phyloP scores from a whole-genome alignment of 2,888 invertebrate genomes.

The Ornithoptera priamus region DNA sequence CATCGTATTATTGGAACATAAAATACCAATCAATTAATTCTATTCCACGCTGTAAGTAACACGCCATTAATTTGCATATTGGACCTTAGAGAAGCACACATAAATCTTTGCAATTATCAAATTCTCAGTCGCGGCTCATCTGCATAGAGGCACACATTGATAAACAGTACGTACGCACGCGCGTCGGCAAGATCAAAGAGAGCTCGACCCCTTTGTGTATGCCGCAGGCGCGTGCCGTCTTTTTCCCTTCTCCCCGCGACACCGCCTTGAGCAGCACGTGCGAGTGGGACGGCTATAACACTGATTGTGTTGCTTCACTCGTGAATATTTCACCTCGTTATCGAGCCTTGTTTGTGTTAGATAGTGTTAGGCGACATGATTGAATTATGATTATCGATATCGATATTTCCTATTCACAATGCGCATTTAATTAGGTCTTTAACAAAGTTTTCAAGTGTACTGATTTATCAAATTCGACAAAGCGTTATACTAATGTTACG shows the following conservation, averaged over 20 bases:
- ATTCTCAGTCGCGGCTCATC: conserved; percentile 73
- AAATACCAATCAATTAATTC: conserved; percentile 31
- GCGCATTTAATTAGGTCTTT: conserved; percentile 20
- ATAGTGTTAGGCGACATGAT: conserved; percentile 55
- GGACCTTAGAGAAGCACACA: conserved; percentile 48
- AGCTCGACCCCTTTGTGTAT: conserved; percentile 75
- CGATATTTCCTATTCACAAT: conserved; percentile 41
- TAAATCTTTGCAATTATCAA: conserved; percentile 80
- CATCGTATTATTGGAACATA: conserved; percentile 7
- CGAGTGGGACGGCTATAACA: conserved; percentile 58
- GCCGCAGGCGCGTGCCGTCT: conserved; percentile 75
- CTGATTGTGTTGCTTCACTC: conserved; percentile 74
- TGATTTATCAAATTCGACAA: neutral
- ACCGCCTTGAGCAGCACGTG: conserved; percentile 51
- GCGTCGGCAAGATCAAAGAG: conserved; percentile 77
- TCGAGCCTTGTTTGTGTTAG: conserved; percentile 79
- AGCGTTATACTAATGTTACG: neutral
- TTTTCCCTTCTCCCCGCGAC: conserved; percentile 62
- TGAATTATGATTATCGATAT: conserved; percentile 56
- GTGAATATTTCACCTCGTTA: conserved; percentile 81
- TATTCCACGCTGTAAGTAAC: conserved; percentile 25
- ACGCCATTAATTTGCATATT: conserved; percentile 38
- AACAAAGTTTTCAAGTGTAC: neutral
- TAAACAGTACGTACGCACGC: conserved; percentile 66
- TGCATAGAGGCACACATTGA: conserved; percentile 69